Evolutionary conservation across 1,140 invertebrate species (phyloP), one percentile per base, ranked within the genome.

Genomic region (Halyomorpha halys): DNA sequence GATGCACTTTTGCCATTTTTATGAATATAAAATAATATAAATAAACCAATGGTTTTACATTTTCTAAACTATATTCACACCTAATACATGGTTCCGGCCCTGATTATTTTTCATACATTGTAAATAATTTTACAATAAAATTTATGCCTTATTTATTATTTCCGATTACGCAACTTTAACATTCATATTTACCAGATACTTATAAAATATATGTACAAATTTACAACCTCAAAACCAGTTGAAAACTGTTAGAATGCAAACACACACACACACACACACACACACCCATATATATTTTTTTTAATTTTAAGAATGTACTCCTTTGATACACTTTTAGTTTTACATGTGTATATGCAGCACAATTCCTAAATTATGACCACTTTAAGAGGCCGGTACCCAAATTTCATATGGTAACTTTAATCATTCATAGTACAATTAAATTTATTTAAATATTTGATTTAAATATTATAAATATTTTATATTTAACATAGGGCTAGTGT

Each of bases 81-180:
- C 64, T 66, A 30, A 64, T 66, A 56, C 64, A 65, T 47, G 61
- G 67, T 51, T 63, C 67, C 62, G 65, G n/a, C 39, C 49, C 9
- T 39, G 34, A 56, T 56, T 19, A 56, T 23, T 5, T 56, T 23
- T 23, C 23, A 56, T 49, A 56, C 21, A 56, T 56, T 19, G 23
- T 21, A 56, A 56, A 56, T 6, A 39, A 13, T 39, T 39, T 39
- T 39, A 39, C 11, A 39, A 39, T 39, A 11, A 39, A 39, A 39
- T 39, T 39, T 39, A 39, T 39, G 34, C 34, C 34, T 39, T 39
- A 39, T 1, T 6, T 39, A 39, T 39, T 39, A 39, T 39, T 39
- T 39, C 34, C 23, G 8, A 56, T 23, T 56, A 56, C 15, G 53
- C 53, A 56, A 49, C n/a, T 49, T 56, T 25, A 56, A 56, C 53